Evolutionary conservation across 2,888 invertebrate genomes (phyloP).

Genomic region (Sarcophaga subvicina): DNA sequence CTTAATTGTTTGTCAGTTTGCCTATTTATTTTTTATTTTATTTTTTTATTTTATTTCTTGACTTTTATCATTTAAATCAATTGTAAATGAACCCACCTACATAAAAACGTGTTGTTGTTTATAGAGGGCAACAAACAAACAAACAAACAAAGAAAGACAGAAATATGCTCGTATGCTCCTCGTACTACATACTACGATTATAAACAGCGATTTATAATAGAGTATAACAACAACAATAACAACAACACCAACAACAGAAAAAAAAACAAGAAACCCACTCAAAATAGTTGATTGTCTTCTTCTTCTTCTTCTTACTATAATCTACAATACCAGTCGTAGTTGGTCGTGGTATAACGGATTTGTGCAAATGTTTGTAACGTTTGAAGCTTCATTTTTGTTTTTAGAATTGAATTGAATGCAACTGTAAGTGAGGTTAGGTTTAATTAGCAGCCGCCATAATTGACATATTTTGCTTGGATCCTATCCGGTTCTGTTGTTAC

Average conservation of each 20-base stretch:
- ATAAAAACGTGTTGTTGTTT: conserved; percentile 9
- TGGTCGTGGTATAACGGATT: too few relatives aligned
- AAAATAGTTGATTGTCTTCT: conserved; percentile 51
- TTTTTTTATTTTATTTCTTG: neutral
- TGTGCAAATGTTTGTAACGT: too few relatives aligned
- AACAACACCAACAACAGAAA: neutral
- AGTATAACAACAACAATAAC: neutral
- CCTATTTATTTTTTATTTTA: too few relatives aligned
- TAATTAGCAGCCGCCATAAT: too few relatives aligned
- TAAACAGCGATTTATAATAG: neutral
- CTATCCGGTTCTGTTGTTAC: too few relatives aligned
- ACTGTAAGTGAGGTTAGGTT: too few relatives aligned
- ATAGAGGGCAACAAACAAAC: conserved; percentile 31
- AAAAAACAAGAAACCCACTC: conserved; percentile 28
- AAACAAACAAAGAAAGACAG: conserved; percentile 22
- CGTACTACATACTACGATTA: conserved; percentile 17
- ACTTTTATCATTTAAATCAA: conserved; percentile 1
- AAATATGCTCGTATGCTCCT: neutral
- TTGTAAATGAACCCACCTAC: conserved; percentile 45
- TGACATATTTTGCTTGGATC: too few relatives aligned
- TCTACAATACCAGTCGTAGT: too few relatives aligned
- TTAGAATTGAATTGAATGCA: too few relatives aligned
- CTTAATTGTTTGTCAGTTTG: neutral
- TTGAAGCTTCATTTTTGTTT: too few relatives aligned
- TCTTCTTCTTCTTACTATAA: neutral